phyloP scores from a whole-genome alignment of 2,113 vertebrate species.

The Cyphomyrus plagiostoma region DNA sequence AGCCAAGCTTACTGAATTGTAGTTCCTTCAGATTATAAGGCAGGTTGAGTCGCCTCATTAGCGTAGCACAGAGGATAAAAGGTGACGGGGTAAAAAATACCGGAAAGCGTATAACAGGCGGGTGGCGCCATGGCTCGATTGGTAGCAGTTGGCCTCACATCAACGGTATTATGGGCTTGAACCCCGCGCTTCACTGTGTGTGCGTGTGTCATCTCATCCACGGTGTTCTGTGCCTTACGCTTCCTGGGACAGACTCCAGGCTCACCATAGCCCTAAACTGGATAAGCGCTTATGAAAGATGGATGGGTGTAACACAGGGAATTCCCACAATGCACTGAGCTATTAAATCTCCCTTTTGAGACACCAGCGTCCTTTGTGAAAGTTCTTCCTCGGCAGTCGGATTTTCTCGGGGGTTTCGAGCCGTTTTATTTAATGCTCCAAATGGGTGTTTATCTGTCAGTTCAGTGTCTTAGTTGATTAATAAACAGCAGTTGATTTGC shows the following conservation, averaged over 20 bases:
- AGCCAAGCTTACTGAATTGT: not conserved
- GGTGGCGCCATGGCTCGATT: not conserved
- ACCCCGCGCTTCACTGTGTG: not conserved
- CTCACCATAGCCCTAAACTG: not conserved
- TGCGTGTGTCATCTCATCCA: not conserved
- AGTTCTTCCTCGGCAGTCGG: not conserved
- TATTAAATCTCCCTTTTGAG: not conserved
- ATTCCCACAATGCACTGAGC: not conserved
- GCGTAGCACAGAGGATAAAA: not conserved
- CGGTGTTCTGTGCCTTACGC: not conserved
- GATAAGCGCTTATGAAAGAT: not conserved
- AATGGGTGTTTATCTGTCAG: not conserved
- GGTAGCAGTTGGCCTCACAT: not conserved
- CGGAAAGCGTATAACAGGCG: not conserved
- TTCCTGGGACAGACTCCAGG: not conserved
- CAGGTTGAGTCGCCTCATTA: not conserved
- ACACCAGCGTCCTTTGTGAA: not conserved
- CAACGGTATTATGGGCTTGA: not conserved
- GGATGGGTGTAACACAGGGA: not conserved
- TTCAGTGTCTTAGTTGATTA: not conserved
- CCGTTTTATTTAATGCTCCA: not conserved
- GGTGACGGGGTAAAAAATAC: not conserved
- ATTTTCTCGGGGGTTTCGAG: not conserved
- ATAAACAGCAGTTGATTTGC: slow-evolving; percentile 5
- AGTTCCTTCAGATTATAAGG: not conserved